A percentile compares a stretch with the other conserved stretches of the same genome.
Evolutionary conservation across 2,888 invertebrate species (phyloP).

Genomic region (Ernsta delagoae): DNA sequence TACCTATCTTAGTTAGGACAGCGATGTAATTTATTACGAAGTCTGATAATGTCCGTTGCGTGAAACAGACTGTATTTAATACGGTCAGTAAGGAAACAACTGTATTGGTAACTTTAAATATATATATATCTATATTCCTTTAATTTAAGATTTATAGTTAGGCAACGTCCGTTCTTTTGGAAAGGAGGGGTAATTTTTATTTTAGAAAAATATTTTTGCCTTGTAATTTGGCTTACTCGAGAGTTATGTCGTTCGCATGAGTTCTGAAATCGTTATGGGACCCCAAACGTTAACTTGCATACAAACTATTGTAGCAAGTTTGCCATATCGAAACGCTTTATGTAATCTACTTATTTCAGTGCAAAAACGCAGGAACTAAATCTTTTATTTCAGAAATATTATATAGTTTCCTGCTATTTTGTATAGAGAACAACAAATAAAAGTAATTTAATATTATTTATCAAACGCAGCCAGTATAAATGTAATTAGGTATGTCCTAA

Average conservation of each 20-base stretch:
- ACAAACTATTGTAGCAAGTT: slow-evolving; percentile 49
- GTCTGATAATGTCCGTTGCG: slow-evolving; percentile 74
- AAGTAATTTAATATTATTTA: too few species aligned
- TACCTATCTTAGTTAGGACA: slow-evolving; percentile 75
- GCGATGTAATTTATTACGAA: slow-evolving; percentile 73
- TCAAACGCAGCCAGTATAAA: too few species aligned
- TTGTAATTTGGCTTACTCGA: slow-evolving; percentile 55
- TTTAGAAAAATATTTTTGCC: slow-evolving; percentile 60
- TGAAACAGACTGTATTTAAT: slow-evolving; percentile 70
- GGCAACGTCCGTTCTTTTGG: slow-evolving; percentile 67
- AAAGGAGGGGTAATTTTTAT: slow-evolving; percentile 59
- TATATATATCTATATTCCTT: slow-evolving; percentile 63
- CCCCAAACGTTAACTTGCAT: slow-evolving; percentile 44
- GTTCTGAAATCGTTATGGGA: slow-evolving; percentile 68
- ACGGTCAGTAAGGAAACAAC: slow-evolving; percentile 70
- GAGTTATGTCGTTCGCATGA: slow-evolving; percentile 58
- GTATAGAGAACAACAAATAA: too few species aligned
- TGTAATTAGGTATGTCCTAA: too few species aligned
- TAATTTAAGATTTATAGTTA: slow-evolving; percentile 78
- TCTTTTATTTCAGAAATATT: too few species aligned
- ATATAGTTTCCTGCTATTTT: too few species aligned
- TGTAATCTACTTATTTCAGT: not conserved
- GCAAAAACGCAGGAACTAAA: not conserved
- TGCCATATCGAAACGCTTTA: slow-evolving; percentile 54
- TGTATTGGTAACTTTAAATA: slow-evolving; percentile 72